Percentiles rank a stretch among this genome's conserved stretches.
These are phyloP conservation scores for Lampris incognitus DNA, from an alignment of 2,113 vertebrate genomes.

Conservation along the genomic window DNA sequence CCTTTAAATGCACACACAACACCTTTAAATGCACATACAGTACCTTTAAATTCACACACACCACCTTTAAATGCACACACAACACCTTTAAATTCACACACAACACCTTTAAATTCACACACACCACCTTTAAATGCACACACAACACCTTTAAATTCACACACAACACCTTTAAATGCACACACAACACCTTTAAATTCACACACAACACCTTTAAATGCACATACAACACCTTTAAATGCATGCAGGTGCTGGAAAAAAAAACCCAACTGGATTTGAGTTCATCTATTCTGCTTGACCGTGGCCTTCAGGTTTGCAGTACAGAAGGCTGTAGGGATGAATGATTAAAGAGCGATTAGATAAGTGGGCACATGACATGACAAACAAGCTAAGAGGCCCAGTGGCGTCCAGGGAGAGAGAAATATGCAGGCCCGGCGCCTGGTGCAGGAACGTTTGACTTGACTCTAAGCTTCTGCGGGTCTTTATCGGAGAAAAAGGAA, in stretches of 20 bases:
- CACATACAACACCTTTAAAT: constrained; percentile 2
- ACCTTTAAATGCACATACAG: neutral
- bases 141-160: too few relatives aligned
- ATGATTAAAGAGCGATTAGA: constrained; percentile 66
- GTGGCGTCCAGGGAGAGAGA: constrained; percentile 39
- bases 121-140: too few relatives aligned
- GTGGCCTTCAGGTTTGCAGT: constrained; percentile 32
- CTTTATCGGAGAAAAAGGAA: constrained; percentile 62
- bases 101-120: too few relatives aligned
- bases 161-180: too few relatives aligned
- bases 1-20: neutral
- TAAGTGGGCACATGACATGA: constrained; percentile 54
- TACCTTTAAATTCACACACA: too few relatives aligned
- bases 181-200: too few relatives aligned
- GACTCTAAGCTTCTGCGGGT: constrained; percentile 23
- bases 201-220: too few relatives aligned
- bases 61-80: too few relatives aligned
- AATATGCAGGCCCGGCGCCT: constrained; percentile 48
- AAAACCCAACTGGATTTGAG: too few relatives aligned
- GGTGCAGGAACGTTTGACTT: constrained; percentile 59
- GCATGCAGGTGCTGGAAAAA: neutral
- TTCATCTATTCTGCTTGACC: constrained; percentile 11
- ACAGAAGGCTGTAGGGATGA: constrained; percentile 54
- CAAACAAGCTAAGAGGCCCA: constrained; percentile 49
- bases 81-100: too few relatives aligned